These are phyloP conservation scores for Drosophila orosa DNA, from an alignment of 1,140 invertebrate species.

Conservation along the genomic window DNA sequence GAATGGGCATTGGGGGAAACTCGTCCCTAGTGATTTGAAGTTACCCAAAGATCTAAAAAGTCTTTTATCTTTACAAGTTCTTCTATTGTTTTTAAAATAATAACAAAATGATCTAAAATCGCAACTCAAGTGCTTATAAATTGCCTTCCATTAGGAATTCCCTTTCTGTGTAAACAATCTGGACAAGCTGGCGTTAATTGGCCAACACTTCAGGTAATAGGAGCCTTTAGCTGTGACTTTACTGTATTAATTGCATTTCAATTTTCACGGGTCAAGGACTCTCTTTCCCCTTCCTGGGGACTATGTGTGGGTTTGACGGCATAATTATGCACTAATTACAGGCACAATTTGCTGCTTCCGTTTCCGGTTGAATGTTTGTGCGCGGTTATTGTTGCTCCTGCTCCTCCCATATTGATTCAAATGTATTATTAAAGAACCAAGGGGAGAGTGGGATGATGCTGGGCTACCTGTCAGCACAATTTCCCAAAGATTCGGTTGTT, in stretches of 20 bases:
- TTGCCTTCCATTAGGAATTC: neutral
- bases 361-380: conserved; percentile 35
- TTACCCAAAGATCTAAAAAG: neutral
- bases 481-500: conserved; percentile 17
- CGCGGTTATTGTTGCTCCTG: conserved; percentile 8
- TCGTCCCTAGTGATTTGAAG: neutral
- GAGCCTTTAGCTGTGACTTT: conserved; percentile 6
- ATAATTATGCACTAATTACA: conserved; percentile 70
- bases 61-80: neutral
- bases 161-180: neutral
- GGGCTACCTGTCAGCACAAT: conserved; percentile 57
- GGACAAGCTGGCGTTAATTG: conserved; percentile 9
- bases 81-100: neutral
- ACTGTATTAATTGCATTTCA: conserved; percentile 27
- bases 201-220: neutral
- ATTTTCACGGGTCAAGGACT: conserved; percentile 23
- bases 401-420: conserved; percentile 1
- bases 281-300: neutral
- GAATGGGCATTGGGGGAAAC: neutral
- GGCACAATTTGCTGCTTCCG: conserved; percentile 64
- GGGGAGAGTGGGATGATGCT: neutral
- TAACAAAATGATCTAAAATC: neutral
- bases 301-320: conserved; percentile 16
- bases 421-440: conserved; percentile 7
- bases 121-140: neutral